Evolutionary conservation across 2,797 vertebrate genomes (phyloP), one percentile per base, ranked within the genome.

Genomic region (Catamblyrhynchus diadema): DNA sequence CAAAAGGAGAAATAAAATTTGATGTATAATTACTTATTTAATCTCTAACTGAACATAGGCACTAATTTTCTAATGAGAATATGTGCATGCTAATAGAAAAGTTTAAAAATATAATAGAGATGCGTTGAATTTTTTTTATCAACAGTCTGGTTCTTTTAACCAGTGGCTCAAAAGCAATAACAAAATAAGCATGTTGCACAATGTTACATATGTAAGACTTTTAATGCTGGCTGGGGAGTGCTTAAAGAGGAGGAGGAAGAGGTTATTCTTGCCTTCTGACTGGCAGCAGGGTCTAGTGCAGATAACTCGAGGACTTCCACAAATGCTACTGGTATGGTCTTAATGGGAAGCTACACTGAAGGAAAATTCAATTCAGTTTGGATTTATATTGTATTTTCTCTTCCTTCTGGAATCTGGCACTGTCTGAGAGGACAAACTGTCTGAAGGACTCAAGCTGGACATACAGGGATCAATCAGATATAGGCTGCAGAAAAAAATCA

Each of bases 301-400:
- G 69, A 37, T 65, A 69, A 65, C n/a, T 17, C 1, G 5, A 84
- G 77, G 66, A 48, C 35, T 86, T 72, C 0, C 14, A 64, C 45
- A 47, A 23, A 62, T 66, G 60, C n/a, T 91, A 20, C 32, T 32
- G 5, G 6, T 44, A 48, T 17, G 12, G 54, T 61, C 80, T 94
- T 96, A 93, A 87, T 71, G 71, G 93, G 69, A 95, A 82, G 59
- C 78, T 93, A 81, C 17, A 22, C n/a, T 91, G 88, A 94, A 95
- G 92, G 71, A 88, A 95, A 97, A 96, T 95, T 77, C 78, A 90
- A 35, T 84, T 96, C 60, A 30, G 71, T 95, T 95, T 90, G 84
- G 86, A 87, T 93, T 95, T 95, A 66, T 94, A 81, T 59, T 86
- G 60, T 88, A 45, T 93, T 88, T 93, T 94, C 80, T 95, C 45